Conservation (phyloP, 2,797 vertebrate genomes). For the Argentina silus region DNA sequence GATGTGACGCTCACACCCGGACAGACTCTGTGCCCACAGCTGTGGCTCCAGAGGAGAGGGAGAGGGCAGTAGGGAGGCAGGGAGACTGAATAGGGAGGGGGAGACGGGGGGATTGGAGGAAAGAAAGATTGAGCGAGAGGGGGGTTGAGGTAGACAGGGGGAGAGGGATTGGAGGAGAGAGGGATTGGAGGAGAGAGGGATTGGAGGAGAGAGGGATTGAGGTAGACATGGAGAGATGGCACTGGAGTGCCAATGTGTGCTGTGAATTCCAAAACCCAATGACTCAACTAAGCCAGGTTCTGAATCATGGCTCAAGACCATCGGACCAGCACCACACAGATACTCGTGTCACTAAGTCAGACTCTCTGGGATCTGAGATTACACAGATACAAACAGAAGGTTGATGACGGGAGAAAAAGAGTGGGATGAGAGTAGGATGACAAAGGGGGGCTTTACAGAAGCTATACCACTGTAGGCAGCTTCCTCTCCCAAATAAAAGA, state of each 20-base stretch:
- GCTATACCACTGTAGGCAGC: slow-evolving; percentile 26
- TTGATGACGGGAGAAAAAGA: slow-evolving; percentile 6
- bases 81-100: neutral
- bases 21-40: slow-evolving; percentile 30
- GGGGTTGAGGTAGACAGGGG: neutral
- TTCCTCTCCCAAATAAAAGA: slow-evolving; percentile 12
- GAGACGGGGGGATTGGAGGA: neutral
- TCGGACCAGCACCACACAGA: too few relatives aligned
- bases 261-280: too few relatives aligned
- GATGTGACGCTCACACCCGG: slow-evolving; percentile 40
- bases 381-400: slow-evolving; percentile 17
- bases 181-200: neutral
- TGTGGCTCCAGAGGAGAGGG: slow-evolving; percentile 35
- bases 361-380: neutral
- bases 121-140: neutral
- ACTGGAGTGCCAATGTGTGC: neutral
- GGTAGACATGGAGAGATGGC: neutral
- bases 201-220: neutral
- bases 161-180: neutral
- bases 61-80: neutral
- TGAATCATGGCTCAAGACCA: too few relatives aligned
- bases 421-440: slow-evolving; percentile 36
- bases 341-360: neutral
- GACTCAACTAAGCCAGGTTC: too few relatives aligned
- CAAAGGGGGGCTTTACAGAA: slow-evolving; percentile 6